Conservation (phyloP, 2,888 invertebrate genomes). For the Crossocerus cetratus region DNA sequence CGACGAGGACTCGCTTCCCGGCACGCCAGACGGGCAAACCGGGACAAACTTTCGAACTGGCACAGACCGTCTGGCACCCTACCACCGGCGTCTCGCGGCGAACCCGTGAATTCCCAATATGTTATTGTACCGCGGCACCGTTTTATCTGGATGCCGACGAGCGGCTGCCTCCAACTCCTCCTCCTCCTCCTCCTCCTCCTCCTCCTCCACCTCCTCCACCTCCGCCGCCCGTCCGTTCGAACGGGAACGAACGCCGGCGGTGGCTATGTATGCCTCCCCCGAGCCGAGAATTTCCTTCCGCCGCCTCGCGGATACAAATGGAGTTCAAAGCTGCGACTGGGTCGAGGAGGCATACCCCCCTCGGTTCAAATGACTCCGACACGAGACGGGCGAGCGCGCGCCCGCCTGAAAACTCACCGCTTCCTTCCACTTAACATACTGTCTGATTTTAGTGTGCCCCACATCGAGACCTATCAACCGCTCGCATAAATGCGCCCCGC, state of each 20-base stretch:
- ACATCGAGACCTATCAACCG: too few species aligned
- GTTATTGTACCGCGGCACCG: conserved; percentile 54
- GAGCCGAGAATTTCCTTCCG: conserved; percentile 46
- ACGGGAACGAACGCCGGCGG: conserved; percentile 32
- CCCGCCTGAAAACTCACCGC: too few species aligned
- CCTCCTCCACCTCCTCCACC: too few species aligned
- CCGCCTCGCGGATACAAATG: conserved; percentile 10
- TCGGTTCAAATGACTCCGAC: too few species aligned
- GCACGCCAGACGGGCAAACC: conserved; percentile 68
- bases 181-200: too few species aligned
- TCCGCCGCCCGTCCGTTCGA: conserved; percentile 26
- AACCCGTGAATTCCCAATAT: conserved; percentile 58
- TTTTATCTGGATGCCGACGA: conserved; percentile 50
- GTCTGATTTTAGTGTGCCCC: too few species aligned
- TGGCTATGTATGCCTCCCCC: conserved; percentile 15
- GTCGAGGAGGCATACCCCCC: conserved; percentile 10
- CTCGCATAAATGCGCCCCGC: too few species aligned
- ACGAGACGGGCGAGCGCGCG: too few species aligned
- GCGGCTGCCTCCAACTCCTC: too few species aligned
- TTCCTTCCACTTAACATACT: too few species aligned
- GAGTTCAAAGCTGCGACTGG: conserved; percentile 37
- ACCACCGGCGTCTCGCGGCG: conserved; percentile 43
- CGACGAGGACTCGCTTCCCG: conserved; percentile 42
- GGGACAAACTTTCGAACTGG: conserved; percentile 75
- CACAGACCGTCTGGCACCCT: conserved; percentile 73